Percentiles rank a stretch among this genome's conserved stretches.
These are phyloP conservation scores for Marmota monax DNA, from an alignment of 2,113 vertebrate species.

Conservation along the genomic window DNA sequence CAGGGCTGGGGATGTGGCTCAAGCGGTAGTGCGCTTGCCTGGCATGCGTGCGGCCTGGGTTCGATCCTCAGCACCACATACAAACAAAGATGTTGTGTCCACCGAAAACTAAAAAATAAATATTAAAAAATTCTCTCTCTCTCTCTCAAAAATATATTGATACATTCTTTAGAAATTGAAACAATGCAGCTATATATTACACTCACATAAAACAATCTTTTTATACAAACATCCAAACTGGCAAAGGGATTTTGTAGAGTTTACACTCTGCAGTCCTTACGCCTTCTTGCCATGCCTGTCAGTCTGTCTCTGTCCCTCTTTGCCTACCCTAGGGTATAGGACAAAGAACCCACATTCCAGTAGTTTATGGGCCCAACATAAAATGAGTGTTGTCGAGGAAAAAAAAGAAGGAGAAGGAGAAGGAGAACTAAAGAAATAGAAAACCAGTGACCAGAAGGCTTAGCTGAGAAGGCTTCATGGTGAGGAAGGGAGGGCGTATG, in stretches of 20 bases:
- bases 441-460: not conserved
- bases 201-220: not conserved
- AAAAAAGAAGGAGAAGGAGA: not conserved
- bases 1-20: too few species aligned
- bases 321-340: not conserved
- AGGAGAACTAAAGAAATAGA: not conserved
- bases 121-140: too few species aligned
- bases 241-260: not conserved
- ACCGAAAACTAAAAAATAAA: too few species aligned
- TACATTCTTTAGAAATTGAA: not conserved
- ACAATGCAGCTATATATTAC: accelerated
- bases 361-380: not conserved
- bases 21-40: too few species aligned
- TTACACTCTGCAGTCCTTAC: not conserved
- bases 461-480: not conserved
- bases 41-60: too few species aligned
- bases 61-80: too few species aligned
- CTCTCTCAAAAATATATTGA: too few species aligned
- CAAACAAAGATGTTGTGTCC: too few species aligned
- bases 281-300: not conserved
- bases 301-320: not conserved
- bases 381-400: not conserved
- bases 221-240: not conserved
- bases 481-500: not conserved
- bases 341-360: not conserved